Percentiles rank a stretch among this genome's conserved stretches.
Conservation (phyloP, 2,113 vertebrate genomes). For the Cyphomyrus plagiostoma region DNA sequence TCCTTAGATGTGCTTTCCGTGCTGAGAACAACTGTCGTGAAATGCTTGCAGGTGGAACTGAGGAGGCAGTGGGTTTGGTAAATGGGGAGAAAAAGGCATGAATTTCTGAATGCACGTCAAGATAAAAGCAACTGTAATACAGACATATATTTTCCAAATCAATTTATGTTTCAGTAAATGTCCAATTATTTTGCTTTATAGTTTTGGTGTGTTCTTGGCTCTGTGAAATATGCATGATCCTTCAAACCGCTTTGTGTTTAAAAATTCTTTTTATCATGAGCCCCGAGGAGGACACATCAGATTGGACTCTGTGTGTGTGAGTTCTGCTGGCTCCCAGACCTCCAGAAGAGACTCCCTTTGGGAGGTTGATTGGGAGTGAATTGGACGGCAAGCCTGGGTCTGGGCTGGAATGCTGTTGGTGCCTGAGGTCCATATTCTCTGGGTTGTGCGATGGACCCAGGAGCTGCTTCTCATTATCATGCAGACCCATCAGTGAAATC, state of each 20-base stretch:
- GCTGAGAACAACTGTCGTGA: not conserved
- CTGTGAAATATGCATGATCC: constrained; percentile 59
- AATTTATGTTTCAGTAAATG: constrained; percentile 55
- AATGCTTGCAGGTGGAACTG: not conserved
- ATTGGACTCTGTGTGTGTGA: constrained; percentile 26
- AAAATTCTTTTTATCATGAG: constrained; percentile 49
- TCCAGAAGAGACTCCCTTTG: constrained; percentile 37
- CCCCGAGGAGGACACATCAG: constrained; percentile 44
- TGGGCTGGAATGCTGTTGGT: not conserved
- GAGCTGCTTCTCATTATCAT: not conserved
- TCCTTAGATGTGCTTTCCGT: not conserved
- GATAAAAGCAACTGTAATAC: constrained; percentile 32
- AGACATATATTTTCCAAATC: constrained; percentile 46
- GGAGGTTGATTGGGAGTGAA: constrained; percentile 28
- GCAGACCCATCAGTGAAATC: not conserved
- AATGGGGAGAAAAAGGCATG: not conserved
- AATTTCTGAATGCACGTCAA: constrained; percentile 4
- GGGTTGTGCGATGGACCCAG: not conserved
- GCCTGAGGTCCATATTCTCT: not conserved
- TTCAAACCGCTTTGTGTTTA: constrained; percentile 47
- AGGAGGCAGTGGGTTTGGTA: not conserved
- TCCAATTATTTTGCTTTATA: constrained; percentile 55
- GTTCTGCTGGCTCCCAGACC: constrained; percentile 32
- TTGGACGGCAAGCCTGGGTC: not conserved
- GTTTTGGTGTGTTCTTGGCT: constrained; percentile 40